A percentile compares a stretch with the other conserved stretches of the same genome.
Evolutionary conservation across 1,140 invertebrate species (phyloP).

Genomic region (Berghia stephanieae): DNA sequence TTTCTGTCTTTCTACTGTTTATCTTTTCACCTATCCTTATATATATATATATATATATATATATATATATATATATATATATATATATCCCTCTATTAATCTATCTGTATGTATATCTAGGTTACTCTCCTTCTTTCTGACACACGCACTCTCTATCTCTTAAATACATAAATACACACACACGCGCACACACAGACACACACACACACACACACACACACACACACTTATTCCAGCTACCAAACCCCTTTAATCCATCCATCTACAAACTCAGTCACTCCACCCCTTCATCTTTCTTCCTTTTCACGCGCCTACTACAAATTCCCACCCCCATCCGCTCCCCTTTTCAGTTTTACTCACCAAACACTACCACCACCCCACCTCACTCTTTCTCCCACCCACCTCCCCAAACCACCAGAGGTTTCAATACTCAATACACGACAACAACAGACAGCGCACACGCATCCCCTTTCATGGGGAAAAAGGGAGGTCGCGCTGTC

Average conservation of each 20-base stretch:
- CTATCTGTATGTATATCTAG: no score
- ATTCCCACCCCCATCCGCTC: not conserved
- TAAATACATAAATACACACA: constrained; percentile 20
- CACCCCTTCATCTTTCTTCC: not conserved
- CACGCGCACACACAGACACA: constrained; percentile 8
- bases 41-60: no score
- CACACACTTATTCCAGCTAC: constrained; percentile 2
- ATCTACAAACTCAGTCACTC: not conserved
- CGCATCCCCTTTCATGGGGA: no score
- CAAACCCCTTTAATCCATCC: not conserved
- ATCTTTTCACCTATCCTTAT: no score
- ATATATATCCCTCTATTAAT: no score
- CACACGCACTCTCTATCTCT: not conserved
- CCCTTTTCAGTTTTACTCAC: not conserved
- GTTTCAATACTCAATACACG: no score
- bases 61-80: no score
- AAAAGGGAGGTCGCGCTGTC: no score
- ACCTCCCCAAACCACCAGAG: no score
- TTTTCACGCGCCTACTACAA: not conserved
- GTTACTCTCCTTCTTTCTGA: not conserved
- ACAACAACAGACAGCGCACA: no score
- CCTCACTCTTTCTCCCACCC: constrained; percentile 11
- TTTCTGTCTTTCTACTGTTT: no score
- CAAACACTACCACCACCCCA: not conserved
- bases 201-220: constrained; percentile 11